Evolutionary conservation across 2,888 invertebrate genomes (phyloP).

Genomic region (Caenorhabditis uteleia): DNA sequence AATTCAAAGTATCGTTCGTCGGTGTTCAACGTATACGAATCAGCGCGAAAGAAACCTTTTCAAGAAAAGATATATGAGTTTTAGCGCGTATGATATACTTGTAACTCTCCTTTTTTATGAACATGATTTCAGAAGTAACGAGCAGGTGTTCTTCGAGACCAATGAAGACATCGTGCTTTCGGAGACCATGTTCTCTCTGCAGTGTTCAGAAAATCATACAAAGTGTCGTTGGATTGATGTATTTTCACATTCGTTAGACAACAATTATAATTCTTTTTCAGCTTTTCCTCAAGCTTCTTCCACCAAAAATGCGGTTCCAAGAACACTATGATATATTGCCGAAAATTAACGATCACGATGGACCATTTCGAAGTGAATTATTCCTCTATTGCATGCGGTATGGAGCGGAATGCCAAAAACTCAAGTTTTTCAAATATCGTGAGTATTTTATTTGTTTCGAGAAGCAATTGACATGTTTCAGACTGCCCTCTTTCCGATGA

Average conservation of each 20-base stretch:
- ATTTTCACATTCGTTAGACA: conserved; percentile 8
- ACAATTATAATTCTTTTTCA: neutral
- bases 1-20: too few species aligned
- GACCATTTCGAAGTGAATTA: conserved; percentile 32
- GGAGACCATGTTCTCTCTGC: too few species aligned
- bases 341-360: conserved; percentile 4
- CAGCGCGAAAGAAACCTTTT: too few species aligned
- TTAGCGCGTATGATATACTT: too few species aligned
- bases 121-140: neutral
- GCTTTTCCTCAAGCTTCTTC: neutral
- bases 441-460: conserved; percentile 4
- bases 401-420: conserved; percentile 38
- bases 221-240: conserved; percentile 22
- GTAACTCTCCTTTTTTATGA: too few species aligned
- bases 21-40: too few species aligned
- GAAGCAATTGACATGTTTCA: neutral
- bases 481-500: conserved; percentile 9
- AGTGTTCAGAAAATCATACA: conserved; percentile 10
- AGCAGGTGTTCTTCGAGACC: neutral
- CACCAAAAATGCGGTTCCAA: neutral
- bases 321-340: too few species aligned
- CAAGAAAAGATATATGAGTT: too few species aligned
- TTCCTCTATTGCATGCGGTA: conserved; percentile 26
- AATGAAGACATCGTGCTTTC: neutral
- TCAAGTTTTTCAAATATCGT: conserved; percentile 14